Evolutionary conservation across 2,797 vertebrate genomes (phyloP), one percentile per base, ranked within the genome.

Genomic region (Poeciliopsis paucimaculata): DNA sequence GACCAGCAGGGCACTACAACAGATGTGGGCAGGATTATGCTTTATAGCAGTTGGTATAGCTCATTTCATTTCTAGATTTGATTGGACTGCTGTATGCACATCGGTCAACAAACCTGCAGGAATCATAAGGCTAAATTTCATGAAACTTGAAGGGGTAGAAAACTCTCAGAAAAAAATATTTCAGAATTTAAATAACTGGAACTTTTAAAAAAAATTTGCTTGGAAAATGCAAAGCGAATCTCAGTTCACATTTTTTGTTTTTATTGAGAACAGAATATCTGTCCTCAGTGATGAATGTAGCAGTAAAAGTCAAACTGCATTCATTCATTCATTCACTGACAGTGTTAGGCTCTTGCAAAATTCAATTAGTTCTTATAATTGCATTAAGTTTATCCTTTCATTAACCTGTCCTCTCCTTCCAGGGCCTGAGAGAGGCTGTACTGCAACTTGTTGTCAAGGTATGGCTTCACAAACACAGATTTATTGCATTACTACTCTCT

Each of bases 361-460:
- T 86, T 87, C 31, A 83, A 90, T 83, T 86, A 84, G 60, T 46
- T 62, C 45, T 83, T 82, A 75, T 90, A 86, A 90, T 90, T 83
- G 41, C 49, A 77, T 92, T 91, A 82, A 77, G 62, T 78, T 81
- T 45, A 36, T 86, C 53, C 84, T 84, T 85, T 89, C 75, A 86
- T 85, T 49, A 7, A 64, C 77, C 41, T 88, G 68, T 85, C 85
- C 6, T 90, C 85, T 80, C 73, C 31, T 91, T 86, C 2, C 88
- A 96, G 96, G 96, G 96, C 55, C 90, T 96, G 90, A 95, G 94
- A 79, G 96, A 96, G 77, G 96, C 96, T 66, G 93, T 96, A 4
- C 95, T 90, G 88, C 94, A 96, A 86, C 94, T 96, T 2, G 94
- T 93, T 75, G 84, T 92, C 72, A 96, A 95, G 96, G 96, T 95